Evolutionary conservation across 2,113 vertebrate genomes (phyloP).

Genomic region (Arvicanthis niloticus): DNA sequence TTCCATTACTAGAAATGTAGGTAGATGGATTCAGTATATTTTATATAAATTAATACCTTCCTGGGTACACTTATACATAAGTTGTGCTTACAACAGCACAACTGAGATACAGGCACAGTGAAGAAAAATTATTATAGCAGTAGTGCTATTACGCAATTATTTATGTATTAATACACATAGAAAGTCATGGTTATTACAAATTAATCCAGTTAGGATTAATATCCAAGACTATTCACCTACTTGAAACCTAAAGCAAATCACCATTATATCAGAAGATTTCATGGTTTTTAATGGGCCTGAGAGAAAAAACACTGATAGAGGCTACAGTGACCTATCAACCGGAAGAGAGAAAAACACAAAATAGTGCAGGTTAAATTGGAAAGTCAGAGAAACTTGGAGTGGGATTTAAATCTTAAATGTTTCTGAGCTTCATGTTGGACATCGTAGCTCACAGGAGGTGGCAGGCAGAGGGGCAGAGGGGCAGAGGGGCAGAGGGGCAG

Average conservation of each 20-base stretch:
- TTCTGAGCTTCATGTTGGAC: not conserved
- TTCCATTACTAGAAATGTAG: not conserved
- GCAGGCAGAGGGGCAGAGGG: no score
- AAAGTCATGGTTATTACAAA: slow-evolving; percentile 8
- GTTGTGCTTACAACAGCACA: not conserved
- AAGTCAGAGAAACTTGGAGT: slow-evolving; percentile 8
- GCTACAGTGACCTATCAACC: not conserved
- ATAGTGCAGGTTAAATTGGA: not conserved
- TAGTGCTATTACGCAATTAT: not conserved
- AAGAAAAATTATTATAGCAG: not conserved
- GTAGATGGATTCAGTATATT: not conserved
- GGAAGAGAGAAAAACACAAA: not conserved
- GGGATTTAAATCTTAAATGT: not conserved
- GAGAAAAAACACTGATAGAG: not conserved
- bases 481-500: not conserved
- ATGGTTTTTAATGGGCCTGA: slow-evolving; percentile 15
- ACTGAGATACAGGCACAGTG: not conserved
- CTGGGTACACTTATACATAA: slow-evolving; percentile 35
- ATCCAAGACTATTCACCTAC: slow-evolving; percentile 3
- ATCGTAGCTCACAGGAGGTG: not conserved
- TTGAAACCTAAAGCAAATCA: not conserved
- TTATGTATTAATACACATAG: not conserved
- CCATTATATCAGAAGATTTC: not conserved
- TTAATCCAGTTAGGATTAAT: not conserved
- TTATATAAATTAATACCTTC: slow-evolving; percentile 16